Conservation (phyloP, 2,888 invertebrate genomes). For the Heliconius hortense region DNA sequence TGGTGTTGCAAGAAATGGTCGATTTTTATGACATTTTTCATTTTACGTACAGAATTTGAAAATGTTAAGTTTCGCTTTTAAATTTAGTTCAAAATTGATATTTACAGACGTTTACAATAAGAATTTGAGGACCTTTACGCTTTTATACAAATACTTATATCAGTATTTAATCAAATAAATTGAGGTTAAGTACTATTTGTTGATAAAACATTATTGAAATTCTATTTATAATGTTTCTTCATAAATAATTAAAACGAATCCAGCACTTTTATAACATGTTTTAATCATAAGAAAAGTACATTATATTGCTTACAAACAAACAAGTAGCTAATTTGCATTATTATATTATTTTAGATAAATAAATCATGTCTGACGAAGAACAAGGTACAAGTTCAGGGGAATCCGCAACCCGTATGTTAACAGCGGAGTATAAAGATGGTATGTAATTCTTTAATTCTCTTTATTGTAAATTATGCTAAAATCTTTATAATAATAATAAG, state of each 20-base stretch:
- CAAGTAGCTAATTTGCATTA: not conserved
- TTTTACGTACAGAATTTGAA: slow-evolving; percentile 18
- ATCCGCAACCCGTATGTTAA: slow-evolving; percentile 52
- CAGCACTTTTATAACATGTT: not conserved
- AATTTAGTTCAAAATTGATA: not conserved
- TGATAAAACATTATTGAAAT: not conserved
- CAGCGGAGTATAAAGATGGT: slow-evolving; percentile 71
- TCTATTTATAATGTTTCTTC: not conserved
- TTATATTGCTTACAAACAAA: not conserved
- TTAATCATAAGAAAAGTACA: not conserved
- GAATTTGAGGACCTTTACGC: not conserved
- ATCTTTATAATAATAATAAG: not conserved
- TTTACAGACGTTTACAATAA: not conserved
- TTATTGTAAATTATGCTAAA: not conserved
- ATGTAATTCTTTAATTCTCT: slow-evolving; percentile 1
- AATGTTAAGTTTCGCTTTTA: slow-evolving; percentile 1
- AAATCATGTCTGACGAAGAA: slow-evolving; percentile 60
- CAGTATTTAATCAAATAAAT: not conserved
- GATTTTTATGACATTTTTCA: slow-evolving; percentile 28
- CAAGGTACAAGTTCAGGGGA: slow-evolving; percentile 43
- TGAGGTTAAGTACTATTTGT: not conserved
- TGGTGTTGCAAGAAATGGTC: slow-evolving; percentile 73
- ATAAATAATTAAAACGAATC: not conserved
- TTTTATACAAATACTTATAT: not conserved
- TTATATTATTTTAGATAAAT: slow-evolving; percentile 19